phyloP scores from a whole-genome alignment of 92 coral and sea anemone genomes.

The Epizoanthus scotinus region DNA sequence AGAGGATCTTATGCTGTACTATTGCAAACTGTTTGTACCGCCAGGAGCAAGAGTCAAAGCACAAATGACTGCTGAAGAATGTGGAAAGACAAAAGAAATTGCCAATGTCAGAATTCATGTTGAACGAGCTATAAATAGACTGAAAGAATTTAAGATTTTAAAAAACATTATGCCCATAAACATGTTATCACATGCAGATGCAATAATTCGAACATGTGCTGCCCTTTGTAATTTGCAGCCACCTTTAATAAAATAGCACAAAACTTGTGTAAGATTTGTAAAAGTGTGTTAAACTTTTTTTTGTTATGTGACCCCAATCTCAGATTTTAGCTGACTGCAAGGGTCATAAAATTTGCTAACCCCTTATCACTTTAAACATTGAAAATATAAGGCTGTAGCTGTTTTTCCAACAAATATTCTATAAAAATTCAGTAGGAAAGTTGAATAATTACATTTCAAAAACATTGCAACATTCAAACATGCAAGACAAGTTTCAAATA shows the following conservation, averaged over 20 bases:
- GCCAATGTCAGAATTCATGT: constrained; percentile 44
- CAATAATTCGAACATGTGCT: constrained; percentile 35
- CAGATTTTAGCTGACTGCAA: constrained; percentile 43
- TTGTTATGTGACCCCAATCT: constrained; percentile 35
- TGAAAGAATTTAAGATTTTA: constrained; percentile 43
- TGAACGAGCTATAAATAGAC: constrained; percentile 36
- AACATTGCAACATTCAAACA: constrained; percentile 21
- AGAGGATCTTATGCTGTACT: constrained; percentile 42
- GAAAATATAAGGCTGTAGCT: constrained; percentile 33
- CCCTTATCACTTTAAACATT: constrained; percentile 29
- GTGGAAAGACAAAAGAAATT: constrained; percentile 44
- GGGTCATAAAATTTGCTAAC: constrained; percentile 12
- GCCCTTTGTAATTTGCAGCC: constrained; percentile 45
- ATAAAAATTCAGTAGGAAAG: background rate
- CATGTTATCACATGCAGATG: constrained; percentile 36
- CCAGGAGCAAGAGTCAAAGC: constrained; percentile 44
- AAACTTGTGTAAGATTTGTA: constrained; percentile 30
- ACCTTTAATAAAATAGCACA: constrained; percentile 40
- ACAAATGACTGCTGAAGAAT: constrained; percentile 43
- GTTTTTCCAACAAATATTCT: constrained; percentile 32
- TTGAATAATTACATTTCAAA: constrained; percentile 19
- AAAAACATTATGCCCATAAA: constrained; percentile 27
- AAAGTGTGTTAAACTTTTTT: constrained; percentile 15
- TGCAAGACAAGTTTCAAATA: constrained; percentile 28
- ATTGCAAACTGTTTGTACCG: constrained; percentile 38